phyloP scores from a whole-genome alignment of 2,113 vertebrate species.

The Riparia riparia region DNA sequence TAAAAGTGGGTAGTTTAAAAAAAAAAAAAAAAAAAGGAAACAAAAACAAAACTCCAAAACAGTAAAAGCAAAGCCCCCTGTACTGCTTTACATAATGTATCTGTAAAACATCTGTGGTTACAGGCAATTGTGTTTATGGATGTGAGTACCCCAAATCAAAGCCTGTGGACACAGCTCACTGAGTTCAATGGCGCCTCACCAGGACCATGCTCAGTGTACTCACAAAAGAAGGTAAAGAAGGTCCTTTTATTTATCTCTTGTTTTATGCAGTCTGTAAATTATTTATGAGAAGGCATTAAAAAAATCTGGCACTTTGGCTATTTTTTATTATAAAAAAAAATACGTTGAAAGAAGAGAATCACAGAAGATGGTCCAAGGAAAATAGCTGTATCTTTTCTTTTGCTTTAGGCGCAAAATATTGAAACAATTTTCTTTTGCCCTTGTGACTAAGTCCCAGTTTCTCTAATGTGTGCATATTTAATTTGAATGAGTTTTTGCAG shows the following conservation, averaged over 20 bases:
- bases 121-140: background rate
- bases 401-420: background rate
- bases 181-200: background rate
- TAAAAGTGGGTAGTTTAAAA: background rate
- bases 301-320: background rate
- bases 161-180: background rate
- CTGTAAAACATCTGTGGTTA: background rate
- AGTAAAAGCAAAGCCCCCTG: background rate
- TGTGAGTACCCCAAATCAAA: background rate
- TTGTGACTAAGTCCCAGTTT: background rate
- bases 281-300: background rate
- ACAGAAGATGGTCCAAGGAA: background rate
- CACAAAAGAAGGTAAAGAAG: background rate
- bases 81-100: background rate
- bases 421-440: conserved; percentile 1
- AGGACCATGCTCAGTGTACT: background rate
- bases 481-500: background rate
- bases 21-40: too few relatives aligned
- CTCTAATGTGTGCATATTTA: background rate
- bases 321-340: conserved; percentile 9
- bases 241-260: background rate
- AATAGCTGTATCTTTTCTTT: background rate
- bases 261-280: background rate
- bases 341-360: background rate
- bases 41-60: too few relatives aligned